Base-by-base conservation (phyloP, 2,797 vertebrate genomes). In the Falco peregrinus region DNA sequence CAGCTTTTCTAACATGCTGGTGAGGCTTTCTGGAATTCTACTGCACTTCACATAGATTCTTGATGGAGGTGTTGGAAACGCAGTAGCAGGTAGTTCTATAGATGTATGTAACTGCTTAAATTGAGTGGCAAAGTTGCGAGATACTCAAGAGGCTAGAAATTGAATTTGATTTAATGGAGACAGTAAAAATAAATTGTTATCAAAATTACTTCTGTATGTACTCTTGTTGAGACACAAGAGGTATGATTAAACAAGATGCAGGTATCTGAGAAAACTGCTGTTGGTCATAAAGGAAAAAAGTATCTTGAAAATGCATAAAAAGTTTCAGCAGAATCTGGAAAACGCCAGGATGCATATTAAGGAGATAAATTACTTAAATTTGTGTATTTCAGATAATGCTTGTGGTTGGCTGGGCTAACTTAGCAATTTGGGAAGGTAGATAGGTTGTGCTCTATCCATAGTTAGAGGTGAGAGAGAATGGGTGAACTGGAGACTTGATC, bases 301-400 rank as follows among this genome's bases (percentile, higher is more conserved):
- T 10, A 26, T 39, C 31, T 59, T 79, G 18, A 43, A 73, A 43
- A 63, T 70, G 9, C 6, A 3, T 45, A 28, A 41, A 56, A 75
- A 54, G 10, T 54, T 79, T 48, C 31, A 51, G 6, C 26, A 60
- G 43, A 84, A 71, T 78, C n/a, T 78, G n/a, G 24, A 59, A 78
- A 59, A 73, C 9, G 0, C 1, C 31, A 35, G 29, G 8, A 33
- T 29, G 4, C 4, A 0, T 41, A 18, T 50, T 16, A 57, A 53
- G 43, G 25, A 45, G 54, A 13, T 79, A 56, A 33, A 19, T 17
- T 47, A 12, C 18, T 67, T 67, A 1, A 6, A 15, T 51, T n/a
- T 43, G 16, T 47, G 29, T 41, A 7, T 51, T 83, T 60, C 20
- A 16, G 50, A 71, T 31, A 56, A 5, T 19, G 41, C 45, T 61